phyloP scores from a whole-genome alignment of 2,797 vertebrate genomes.

The Rhabdomys pumilio region DNA sequence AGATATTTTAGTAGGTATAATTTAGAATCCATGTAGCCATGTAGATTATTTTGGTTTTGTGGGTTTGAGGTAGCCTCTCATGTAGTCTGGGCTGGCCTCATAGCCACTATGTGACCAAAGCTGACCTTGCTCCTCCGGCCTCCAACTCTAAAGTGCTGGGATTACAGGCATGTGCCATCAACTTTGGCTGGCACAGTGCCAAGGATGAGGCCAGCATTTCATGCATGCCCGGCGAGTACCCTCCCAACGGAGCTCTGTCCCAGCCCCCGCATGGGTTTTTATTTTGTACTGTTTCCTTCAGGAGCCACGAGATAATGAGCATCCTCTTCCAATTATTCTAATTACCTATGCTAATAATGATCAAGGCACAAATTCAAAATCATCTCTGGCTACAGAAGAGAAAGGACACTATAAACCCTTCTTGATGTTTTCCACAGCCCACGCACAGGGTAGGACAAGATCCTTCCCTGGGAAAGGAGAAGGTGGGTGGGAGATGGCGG shows the following conservation, averaged over 20 bases:
- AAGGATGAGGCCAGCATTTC: neutral
- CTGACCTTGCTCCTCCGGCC: neutral
- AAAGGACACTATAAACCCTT: neutral
- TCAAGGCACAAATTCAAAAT: neutral
- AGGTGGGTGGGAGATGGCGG: neutral
- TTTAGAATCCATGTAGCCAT: neutral
- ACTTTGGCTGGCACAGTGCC: neutral
- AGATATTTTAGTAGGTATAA: neutral
- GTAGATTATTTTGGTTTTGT: neutral
- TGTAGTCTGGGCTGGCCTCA: neutral
- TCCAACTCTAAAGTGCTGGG: neutral
- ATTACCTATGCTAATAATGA: constrained; percentile 24
- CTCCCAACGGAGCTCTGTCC: neutral
- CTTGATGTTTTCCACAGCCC: neutral
- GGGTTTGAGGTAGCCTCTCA: neutral
- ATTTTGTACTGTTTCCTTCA: neutral
- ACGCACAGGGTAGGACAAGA: neutral
- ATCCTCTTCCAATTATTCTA: constrained; percentile 23
- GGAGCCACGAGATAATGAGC: neutral
- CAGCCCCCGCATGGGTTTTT: neutral
- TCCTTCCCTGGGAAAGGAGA: neutral
- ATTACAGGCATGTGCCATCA: neutral
- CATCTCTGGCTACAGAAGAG: constrained; percentile 1
- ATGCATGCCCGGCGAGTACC: neutral
- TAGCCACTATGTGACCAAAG: neutral